Percentiles rank a stretch among this genome's conserved stretches.
Evolutionary conservation across 1,140 invertebrate genomes (phyloP).

Genomic region (Bombus pascuorum): DNA sequence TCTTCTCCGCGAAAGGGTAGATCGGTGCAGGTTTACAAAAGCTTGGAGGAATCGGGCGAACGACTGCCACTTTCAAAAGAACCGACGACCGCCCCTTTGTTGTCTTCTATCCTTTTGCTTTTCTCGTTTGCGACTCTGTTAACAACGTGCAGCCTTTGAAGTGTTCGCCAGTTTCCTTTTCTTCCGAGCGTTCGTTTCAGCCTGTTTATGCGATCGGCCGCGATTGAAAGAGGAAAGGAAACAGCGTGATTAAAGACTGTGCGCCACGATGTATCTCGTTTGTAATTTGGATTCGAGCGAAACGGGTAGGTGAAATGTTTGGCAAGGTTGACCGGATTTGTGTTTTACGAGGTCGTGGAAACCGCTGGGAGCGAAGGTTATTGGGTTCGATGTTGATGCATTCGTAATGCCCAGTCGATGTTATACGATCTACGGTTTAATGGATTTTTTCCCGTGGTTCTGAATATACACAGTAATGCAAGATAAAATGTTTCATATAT

Average conservation of each 20-base stretch:
- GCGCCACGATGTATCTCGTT: neutral
- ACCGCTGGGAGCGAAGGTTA: neutral
- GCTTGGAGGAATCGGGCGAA: too few relatives aligned
- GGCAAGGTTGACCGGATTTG: neutral
- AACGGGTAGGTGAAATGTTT: neutral
- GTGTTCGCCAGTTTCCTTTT: neutral
- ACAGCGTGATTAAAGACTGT: neutral
- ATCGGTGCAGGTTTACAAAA: neutral
- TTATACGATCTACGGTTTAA: neutral
- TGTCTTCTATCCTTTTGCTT: neutral
- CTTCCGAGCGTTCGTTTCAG: neutral
- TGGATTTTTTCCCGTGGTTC: too few relatives aligned
- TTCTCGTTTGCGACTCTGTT: too few relatives aligned
- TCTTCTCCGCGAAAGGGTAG: neutral
- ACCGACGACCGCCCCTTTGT: neutral
- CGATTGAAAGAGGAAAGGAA: neutral
- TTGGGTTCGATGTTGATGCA: neutral
- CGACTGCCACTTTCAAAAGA: neutral
- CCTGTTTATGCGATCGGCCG: neutral
- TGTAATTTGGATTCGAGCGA: neutral
- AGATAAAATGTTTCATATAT: too few relatives aligned
- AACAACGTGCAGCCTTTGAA: conserved; percentile 32
- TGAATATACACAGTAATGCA: too few relatives aligned
- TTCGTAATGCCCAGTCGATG: neutral
- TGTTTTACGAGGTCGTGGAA: neutral